Base-by-base conservation (phyloP, 2,888 invertebrate species). In the Ormyrus labotus region DNA sequence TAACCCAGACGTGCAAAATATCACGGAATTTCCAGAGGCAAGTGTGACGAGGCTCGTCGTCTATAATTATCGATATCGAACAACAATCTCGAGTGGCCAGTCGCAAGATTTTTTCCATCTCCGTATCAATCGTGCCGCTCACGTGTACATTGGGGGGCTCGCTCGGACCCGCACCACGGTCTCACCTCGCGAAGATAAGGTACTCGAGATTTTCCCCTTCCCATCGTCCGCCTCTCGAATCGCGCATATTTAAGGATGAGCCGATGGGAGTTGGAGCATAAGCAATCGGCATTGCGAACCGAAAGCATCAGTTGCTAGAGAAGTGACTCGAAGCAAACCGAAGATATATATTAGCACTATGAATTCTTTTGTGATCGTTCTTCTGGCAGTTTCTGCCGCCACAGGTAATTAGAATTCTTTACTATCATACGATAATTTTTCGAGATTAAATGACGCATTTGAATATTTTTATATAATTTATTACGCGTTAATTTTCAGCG, bases 341-440 rank as follows among this genome's bases (percentile, higher is more conserved):
- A 34, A 34, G 34, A 34, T 34, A 34, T 34, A 34, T 34, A 34
- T 4, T 34, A 34, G 34, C 34, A 34, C 34, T 55, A 76, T 76
- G 76, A 76, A 63, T 10, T 55, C 47, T 13, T 9, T 76, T 10
- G 9, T 76, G 7, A 13, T 69, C 34, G 53, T 69, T 6, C 10
- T 63, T 9, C 19, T 76, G 45, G 61, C 68, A 10, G 34, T 53
- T 34, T 19, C 53, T 45, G 76, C 47, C 47, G 76, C 11, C 11
- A n/a, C 76, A 58, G 75, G 75, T 75, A 75, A 68, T 47, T 76
- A 61, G 4, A 34, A 34, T 34, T 4, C 34, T 34, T 34, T 34
- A 34, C 4, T 34, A 34, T 34, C 34, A 34, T 34, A 34, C 3
- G 34, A 34, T 34, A 34, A 34, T 34, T 4, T 4, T 34, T 34